phyloP scores from a whole-genome alignment of 2,113 vertebrate genomes.

The Cephalopholis sonnerati region DNA sequence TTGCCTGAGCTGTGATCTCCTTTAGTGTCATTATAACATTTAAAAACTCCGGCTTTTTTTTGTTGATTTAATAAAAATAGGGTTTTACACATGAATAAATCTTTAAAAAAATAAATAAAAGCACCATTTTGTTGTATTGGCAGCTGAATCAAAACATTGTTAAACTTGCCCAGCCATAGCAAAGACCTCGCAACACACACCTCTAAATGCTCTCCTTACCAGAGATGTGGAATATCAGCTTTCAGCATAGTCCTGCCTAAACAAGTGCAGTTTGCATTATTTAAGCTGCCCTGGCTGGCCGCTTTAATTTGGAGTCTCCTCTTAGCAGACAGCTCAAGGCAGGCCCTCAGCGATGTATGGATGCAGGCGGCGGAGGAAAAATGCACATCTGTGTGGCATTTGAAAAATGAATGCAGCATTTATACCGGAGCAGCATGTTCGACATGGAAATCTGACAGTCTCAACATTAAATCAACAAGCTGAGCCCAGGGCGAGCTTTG shows the following conservation, averaged over 20 bases:
- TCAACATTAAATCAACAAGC: conserved; percentile 57
- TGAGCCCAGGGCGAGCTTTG: conserved; percentile 32
- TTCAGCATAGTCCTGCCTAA: conserved; percentile 50
- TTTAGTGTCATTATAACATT: no score
- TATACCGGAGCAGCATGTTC: conserved; percentile 36
- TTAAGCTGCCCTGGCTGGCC: conserved; percentile 54
- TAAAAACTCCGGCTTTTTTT: no score
- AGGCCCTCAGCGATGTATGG: conserved; percentile 33
- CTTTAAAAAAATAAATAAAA: background rate
- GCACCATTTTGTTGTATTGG: background rate
- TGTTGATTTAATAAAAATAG: background rate
- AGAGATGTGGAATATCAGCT: conserved; percentile 42
- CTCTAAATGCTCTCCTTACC: conserved; percentile 40
- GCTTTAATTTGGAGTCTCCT: conserved; percentile 62
- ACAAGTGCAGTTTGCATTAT: conserved; percentile 74
- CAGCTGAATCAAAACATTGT: background rate
- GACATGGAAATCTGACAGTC: conserved; percentile 57
- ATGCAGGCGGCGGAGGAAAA: conserved; percentile 33
- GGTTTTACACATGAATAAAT: background rate
- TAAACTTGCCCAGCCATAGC: background rate
- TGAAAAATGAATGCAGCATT: conserved; percentile 67
- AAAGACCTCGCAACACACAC: conserved; percentile 12
- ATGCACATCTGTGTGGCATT: conserved; percentile 36
- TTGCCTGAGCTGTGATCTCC: no score
- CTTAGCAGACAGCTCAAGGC: conserved; percentile 51